phyloP scores from a whole-genome alignment of 2,888 invertebrate species.

The Acanthosepion esculentum region DNA sequence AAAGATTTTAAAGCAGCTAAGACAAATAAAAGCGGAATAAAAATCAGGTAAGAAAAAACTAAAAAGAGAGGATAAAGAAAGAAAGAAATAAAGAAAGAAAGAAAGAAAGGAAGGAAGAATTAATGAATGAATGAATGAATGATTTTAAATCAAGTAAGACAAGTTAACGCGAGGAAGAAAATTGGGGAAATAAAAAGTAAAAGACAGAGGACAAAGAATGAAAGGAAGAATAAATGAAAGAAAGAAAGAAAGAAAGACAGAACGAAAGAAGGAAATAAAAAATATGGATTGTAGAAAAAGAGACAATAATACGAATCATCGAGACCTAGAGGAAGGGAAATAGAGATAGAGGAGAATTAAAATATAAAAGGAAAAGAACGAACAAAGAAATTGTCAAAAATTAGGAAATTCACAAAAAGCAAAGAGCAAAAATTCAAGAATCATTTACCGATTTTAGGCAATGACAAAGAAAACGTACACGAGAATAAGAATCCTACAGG shows the following conservation, averaged over 20 bases:
- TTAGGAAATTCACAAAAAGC: too few species aligned
- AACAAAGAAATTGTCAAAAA: not conserved
- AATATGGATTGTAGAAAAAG: not conserved
- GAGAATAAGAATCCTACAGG: too few species aligned
- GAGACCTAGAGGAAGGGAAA: not conserved
- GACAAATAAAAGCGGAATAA: too few species aligned
- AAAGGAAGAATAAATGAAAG: not conserved
- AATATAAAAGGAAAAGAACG: not conserved
- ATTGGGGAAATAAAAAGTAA: not conserved
- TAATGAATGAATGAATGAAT: too few species aligned
- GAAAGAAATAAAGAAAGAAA: too few species aligned
- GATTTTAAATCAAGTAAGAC: not conserved
- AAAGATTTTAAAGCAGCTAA: too few species aligned
- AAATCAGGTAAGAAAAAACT: not conserved
- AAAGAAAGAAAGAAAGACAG: not conserved
- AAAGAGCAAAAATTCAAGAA: too few species aligned
- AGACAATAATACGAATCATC: not conserved
- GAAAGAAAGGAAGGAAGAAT: too few species aligned
- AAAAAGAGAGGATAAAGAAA: too few species aligned
- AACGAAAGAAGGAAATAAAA: too few species aligned
- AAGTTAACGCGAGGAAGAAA: not conserved
- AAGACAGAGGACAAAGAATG: not conserved
- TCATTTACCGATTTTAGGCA: too few species aligned
- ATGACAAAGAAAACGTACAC: too few species aligned
- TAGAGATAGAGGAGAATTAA: not conserved